Percentiles rank a stretch among this genome's conserved stretches.
phyloP scores from a whole-genome alignment of 2,113 vertebrate genomes.

The Onychorhynchus coronatus region DNA sequence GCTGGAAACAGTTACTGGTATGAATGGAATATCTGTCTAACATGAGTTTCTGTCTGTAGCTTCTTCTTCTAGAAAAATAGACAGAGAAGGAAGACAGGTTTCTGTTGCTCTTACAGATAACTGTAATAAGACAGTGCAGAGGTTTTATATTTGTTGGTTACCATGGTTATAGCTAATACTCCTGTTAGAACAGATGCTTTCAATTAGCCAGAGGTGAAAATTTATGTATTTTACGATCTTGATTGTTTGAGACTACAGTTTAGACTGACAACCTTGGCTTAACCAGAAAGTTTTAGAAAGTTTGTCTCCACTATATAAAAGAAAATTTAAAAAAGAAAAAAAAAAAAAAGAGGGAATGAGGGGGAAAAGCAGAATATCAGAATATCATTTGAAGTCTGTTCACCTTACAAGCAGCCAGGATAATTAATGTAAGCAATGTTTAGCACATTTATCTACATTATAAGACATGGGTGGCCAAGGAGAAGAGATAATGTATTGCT shows the following conservation, averaged over 20 bases:
- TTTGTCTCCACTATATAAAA: background rate
- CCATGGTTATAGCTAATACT: background rate
- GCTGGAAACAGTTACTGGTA: background rate
- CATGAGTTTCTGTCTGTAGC: background rate
- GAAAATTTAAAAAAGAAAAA: background rate
- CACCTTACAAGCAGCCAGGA: background rate
- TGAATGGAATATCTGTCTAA: background rate
- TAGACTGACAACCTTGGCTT: background rate
- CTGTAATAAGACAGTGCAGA: background rate
- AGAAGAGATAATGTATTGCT: background rate
- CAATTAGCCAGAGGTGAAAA: background rate
- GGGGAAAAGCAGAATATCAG: background rate
- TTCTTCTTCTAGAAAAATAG: background rate
- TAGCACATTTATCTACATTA: slow-evolving; percentile 3
- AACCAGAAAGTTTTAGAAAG: background rate
- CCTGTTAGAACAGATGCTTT: background rate
- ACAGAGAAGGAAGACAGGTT: background rate
- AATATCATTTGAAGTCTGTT: background rate
- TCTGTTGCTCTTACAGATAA: background rate
- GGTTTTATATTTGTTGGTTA: background rate
- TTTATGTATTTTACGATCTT: background rate
- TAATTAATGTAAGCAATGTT: background rate
- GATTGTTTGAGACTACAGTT: background rate
- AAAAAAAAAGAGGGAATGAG: background rate
- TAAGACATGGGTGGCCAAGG: background rate